A percentile compares a stretch with the other conserved stretches of the same genome.
Evolutionary conservation across 1,140 invertebrate genomes (phyloP).

Genomic region (Episyrphus balteatus): DNA sequence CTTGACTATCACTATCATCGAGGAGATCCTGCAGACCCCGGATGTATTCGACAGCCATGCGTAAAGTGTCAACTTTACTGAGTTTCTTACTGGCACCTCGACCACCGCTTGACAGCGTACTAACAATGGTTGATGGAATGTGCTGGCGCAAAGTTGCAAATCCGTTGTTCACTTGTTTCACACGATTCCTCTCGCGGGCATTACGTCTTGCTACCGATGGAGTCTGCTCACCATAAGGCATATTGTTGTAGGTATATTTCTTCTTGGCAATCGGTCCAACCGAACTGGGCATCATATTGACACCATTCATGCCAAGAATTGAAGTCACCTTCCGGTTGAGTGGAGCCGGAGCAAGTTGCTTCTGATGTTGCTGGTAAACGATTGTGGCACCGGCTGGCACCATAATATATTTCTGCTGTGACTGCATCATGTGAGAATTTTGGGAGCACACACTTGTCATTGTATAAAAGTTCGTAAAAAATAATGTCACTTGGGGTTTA

Average conservation of each 20-base stretch:
- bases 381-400: conserved; percentile 17
- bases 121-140: conserved; percentile 64
- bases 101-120: conserved; percentile 52
- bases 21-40: conserved; percentile 73
- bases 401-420: too few relatives aligned
- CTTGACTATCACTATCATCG: conserved; percentile 33
- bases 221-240: conserved; percentile 53
- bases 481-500: too few relatives aligned
- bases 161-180: conserved; percentile 93
- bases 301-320: conserved; percentile 29
- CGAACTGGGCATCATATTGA: conserved; percentile 13
- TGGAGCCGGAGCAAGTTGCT: conserved; percentile 26
- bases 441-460: too few relatives aligned
- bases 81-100: conserved; percentile 72
- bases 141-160: conserved; percentile 80
- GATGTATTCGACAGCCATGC: conserved; percentile 91
- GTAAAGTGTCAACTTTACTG: conserved; percentile 89
- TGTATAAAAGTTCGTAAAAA: too few relatives aligned
- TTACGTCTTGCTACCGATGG: conserved; percentile 83
- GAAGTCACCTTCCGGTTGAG: conserved; percentile 9
- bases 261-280: conserved; percentile 44
- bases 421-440: too few relatives aligned
- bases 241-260: conserved; percentile 53
- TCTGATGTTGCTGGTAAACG: conserved; percentile 24
- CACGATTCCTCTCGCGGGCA: conserved; percentile 84